Percentiles rank a stretch among this genome's conserved stretches.
Evolutionary conservation across 1,140 invertebrate genomes (phyloP).

Genomic region (Anthonomus grandis): DNA sequence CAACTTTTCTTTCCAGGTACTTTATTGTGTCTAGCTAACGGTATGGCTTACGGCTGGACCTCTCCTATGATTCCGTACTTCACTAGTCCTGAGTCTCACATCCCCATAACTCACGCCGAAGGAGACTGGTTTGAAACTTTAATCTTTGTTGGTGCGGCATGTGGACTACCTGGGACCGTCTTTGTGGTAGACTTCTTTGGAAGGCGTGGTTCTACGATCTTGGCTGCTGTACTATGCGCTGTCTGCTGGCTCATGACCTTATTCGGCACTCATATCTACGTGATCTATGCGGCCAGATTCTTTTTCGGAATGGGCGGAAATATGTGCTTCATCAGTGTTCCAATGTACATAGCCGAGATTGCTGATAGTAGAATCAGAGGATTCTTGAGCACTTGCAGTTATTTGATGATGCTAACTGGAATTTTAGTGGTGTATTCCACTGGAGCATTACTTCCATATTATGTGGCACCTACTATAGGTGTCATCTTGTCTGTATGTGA

Average conservation of each 20-base stretch:
- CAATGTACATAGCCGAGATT: slow-evolving; percentile 40
- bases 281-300: slow-evolving; percentile 53
- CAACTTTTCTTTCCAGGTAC: slow-evolving; percentile 38
- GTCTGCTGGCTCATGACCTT: slow-evolving; percentile 60
- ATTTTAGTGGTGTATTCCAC: slow-evolving; percentile 27
- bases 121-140: slow-evolving; percentile 61
- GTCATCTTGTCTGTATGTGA: slow-evolving; percentile 26
- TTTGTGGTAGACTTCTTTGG: slow-evolving; percentile 60
- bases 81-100: slow-evolving; percentile 35
- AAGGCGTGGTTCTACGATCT: slow-evolving; percentile 57
- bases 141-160: slow-evolving; percentile 58
- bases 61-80: slow-evolving; percentile 58
- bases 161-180: slow-evolving; percentile 55
- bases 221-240: slow-evolving; percentile 56
- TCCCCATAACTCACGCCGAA: slow-evolving; percentile 40
- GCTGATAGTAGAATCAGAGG: slow-evolving; percentile 37
- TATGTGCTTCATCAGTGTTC: slow-evolving; percentile 33
- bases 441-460: slow-evolving; percentile 17
- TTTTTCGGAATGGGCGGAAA: slow-evolving; percentile 33
- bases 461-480: slow-evolving; percentile 26
- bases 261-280: slow-evolving; percentile 44
- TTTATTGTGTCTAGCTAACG: slow-evolving; percentile 35
- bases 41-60: slow-evolving; percentile 55
- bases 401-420: slow-evolving; percentile 33
- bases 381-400: slow-evolving; percentile 28